Base-by-base conservation (phyloP, 37 sponge, comb jelly and placozoan species). In the Halisarca cf. caerulea region DNA sequence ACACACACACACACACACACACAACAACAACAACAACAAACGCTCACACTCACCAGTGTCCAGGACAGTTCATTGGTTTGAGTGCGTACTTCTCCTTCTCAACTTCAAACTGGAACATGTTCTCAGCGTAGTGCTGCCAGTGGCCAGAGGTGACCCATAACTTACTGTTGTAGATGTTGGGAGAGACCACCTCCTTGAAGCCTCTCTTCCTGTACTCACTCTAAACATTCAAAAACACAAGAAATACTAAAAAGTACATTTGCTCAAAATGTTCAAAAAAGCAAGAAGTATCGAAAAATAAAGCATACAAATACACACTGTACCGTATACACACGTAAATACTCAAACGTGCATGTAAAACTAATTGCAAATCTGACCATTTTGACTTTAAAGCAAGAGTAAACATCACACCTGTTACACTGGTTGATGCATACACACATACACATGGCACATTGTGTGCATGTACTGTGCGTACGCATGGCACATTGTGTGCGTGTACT, bases 51-150 rank as follows among this genome's bases (percentile, higher is more conserved):
- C 33, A 94, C 95, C 94, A 98, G 72, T 98, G 98, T 15, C 99
- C 99, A 24, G 99, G 99, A 60, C 99, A 98, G 88, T 98, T 98
- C 99, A 96, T 96, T 39, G 99, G 99, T 82, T 98, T 98, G 60
- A 98, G 92, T 3, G 93, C 96, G 81, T 81, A 98, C 28, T 36
- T 88, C 81, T 98, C 99, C 75, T 98, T 98, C 61, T 98, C 99
- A 40, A 98, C 92, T 4, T 98, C 99, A 92, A 98, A 94, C 54
- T 79, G 58, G 81, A 98, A 98, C 95, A 98, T 94, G 93, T 98
- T 96, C 58, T 98, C 97, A 89, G 93, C 64, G 83, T 98, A 98
- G 80, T 98, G 99, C 35, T 94, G 86, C 99, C 99, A 98, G 93
- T 98, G 99, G 6, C 99, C 99, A 20, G 97, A 96, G 0, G 90